A percentile compares a stretch with the other conserved stretches of the same genome.
These are phyloP conservation scores for Sebastes minor DNA, from an alignment of 2,797 vertebrate genomes.

Conservation along the genomic window DNA sequence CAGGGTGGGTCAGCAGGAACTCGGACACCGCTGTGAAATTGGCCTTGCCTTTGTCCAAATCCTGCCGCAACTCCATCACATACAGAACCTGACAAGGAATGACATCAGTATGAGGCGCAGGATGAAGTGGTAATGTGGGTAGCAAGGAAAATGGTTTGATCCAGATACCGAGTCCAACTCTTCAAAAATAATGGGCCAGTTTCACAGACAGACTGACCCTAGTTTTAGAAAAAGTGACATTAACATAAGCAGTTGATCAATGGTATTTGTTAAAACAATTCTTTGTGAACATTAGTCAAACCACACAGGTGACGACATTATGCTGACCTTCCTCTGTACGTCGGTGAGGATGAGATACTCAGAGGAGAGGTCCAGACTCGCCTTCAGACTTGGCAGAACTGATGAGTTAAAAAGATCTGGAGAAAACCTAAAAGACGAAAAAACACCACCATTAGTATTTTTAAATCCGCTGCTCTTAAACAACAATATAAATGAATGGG, in stretches of 20 bases:
- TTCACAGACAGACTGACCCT: accelerated
- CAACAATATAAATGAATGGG: background rate
- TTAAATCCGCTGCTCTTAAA: background rate
- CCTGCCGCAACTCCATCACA: constrained; percentile 96
- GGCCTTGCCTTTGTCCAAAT: constrained; percentile 92
- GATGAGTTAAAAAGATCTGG: constrained; percentile 92
- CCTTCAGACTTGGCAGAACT: constrained; percentile 92
- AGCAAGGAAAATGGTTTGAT: background rate
- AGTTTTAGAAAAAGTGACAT: background rate
- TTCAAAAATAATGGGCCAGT: background rate
- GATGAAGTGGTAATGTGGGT: background rate
- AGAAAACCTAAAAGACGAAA: constrained; percentile 86
- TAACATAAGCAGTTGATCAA: background rate
- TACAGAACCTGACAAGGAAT: constrained; percentile 89
- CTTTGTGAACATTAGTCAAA: background rate
- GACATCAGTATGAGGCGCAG: background rate
- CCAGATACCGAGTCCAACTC: background rate
- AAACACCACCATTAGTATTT: background rate
- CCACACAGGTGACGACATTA: background rate
- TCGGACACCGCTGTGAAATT: constrained; percentile 96
- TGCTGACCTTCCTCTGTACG: constrained; percentile 93
- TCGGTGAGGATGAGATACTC: constrained; percentile 96
- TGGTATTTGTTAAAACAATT: background rate
- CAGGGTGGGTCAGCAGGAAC: constrained; percentile 96
- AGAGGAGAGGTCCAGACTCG: constrained; percentile 93